Evolutionary conservation across 1,140 invertebrate species (phyloP).

Genomic region (Parapsyche elsis): DNA sequence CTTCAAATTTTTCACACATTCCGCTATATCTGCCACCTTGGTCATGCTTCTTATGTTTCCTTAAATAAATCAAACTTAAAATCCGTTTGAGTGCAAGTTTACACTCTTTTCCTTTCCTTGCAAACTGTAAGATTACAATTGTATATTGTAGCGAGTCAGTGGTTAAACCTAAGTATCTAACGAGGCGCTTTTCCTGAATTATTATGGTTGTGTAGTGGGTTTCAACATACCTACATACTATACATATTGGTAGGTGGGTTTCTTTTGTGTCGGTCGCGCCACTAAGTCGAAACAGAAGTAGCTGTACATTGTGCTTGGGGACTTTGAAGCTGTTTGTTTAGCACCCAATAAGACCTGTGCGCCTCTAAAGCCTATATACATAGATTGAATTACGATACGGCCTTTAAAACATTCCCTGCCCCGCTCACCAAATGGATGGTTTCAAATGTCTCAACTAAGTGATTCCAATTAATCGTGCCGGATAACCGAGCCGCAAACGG

Average conservation of each 20-base stretch:
- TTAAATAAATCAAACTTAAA: no score
- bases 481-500: not conserved
- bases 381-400: conserved; percentile 37
- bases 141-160: no score
- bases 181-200: no score
- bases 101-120: no score
- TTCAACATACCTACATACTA: not conserved
- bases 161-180: no score
- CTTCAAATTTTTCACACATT: no score
- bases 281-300: not conserved
- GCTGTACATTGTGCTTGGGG: not conserved
- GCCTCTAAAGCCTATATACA: conserved; percentile 35
- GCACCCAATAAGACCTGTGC: conserved; percentile 34
- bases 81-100: no score
- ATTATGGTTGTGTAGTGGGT: no score
- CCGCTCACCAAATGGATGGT: conserved; percentile 22
- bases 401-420: conserved; percentile 30
- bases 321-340: conserved; percentile 34
- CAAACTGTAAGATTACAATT: no score
- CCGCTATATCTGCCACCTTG: no score
- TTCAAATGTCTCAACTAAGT: conserved; percentile 35
- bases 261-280: not conserved
- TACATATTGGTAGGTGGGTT: not conserved
- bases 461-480: conserved; percentile 34
- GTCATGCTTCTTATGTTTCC: no score